Base-by-base conservation (phyloP, 1,140 invertebrate genomes). In the Sycophila sp. region DNA sequence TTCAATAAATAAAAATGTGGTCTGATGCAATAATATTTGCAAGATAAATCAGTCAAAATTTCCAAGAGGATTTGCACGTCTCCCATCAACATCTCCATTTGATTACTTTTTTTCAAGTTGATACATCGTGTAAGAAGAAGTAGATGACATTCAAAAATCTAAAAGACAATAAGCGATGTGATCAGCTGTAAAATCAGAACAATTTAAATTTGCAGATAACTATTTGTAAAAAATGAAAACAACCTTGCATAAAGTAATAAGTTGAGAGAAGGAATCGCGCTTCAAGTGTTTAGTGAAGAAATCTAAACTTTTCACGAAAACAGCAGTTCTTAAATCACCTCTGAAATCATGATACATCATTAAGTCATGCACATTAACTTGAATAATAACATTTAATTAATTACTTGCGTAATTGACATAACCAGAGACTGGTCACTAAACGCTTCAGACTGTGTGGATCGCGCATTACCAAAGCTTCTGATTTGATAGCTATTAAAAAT, bases 331-430 rank as follows among this genome's bases (percentile, higher is more conserved):
- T 2, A 34, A 19, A 1, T 67, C 8, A 15, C 64, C 66, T 71
- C 79, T 79, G 17, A 24, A 62, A 63, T 3, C 10, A 4, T 1
- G 32, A 26, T 51, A 11, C 1, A 47, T 24, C 13, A 49, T 40
- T 40, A 40, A 36, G 5, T 17, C 17, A 19, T 6, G 0, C 6
- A 28, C 45, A n/a, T 42, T 51, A 15, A 30, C 2, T 19, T 40
- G 7, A 28, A 55, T 55, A 28, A 55, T 55, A 26, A 0, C n/a
- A 65, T 53, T 0, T 24, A 19, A 47, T 34, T 7, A 59, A 71
- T 76, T 69, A 80, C 80, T 74, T 76, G 63, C 80, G 69, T n/a
- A 80, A 42, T 17, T 80, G 74, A 47, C 76, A 80, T 2, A 75
- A 58, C 67, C 72, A 67, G 2, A 80, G 15, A 24, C 66, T 69